These are phyloP conservation scores for Rousettus madagascariensis DNA, from an alignment of 2,797 vertebrate genomes.

Conservation along the genomic window DNA sequence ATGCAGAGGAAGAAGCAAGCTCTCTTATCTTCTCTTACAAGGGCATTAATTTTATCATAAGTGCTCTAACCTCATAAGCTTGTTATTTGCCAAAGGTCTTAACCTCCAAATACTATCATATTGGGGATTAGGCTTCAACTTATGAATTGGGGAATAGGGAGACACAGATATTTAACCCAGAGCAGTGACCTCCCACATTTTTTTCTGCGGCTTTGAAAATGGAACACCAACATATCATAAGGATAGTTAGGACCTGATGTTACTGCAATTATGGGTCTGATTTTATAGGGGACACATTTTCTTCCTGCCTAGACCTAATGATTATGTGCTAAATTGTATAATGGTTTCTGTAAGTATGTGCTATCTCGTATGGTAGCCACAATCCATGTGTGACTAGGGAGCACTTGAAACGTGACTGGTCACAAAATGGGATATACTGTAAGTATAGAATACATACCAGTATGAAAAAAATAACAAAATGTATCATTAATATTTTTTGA, in stretches of 20 bases:
- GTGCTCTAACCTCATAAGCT: neutral
- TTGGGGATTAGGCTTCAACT: neutral
- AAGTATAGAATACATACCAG: neutral
- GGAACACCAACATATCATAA: neutral
- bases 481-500: neutral
- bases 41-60: neutral
- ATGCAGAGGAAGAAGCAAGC: neutral
- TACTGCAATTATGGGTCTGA: neutral
- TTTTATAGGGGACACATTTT: neutral
- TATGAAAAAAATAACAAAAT: slow-evolving; percentile 1
- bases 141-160: neutral
- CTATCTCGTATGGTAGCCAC: neutral
- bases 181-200: neutral
- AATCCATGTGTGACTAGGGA: neutral
- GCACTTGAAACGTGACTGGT: neutral
- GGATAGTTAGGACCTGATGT: neutral
- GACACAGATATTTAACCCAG: neutral
- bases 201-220: neutral
- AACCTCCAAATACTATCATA: neutral
- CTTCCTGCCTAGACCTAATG: neutral
- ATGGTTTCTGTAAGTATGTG: neutral
- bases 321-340: neutral
- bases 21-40: neutral
- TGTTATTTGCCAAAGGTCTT: neutral
- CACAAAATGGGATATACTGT: neutral